These are phyloP conservation scores for Leptodactylus fallax DNA, from an alignment of 2,797 vertebrate genomes.

Conservation along the genomic window DNA sequence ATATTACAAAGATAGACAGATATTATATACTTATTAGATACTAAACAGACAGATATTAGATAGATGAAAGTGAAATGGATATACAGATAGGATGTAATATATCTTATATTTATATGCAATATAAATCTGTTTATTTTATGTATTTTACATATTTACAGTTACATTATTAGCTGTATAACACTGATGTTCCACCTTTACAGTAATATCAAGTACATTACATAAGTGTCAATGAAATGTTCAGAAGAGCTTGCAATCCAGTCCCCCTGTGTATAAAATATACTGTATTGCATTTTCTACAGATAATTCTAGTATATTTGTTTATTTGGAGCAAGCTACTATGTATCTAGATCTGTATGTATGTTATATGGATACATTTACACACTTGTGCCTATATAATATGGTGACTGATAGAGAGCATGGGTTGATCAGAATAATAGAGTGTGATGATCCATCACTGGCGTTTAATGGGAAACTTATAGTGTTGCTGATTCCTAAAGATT, in stretches of 20 bases:
- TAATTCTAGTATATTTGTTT: background rate
- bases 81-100: background rate
- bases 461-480: background rate
- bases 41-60: background rate
- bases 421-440: background rate
- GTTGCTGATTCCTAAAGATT: background rate
- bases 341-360: too few species aligned
- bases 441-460: background rate
- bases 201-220: background rate
- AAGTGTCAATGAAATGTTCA: background rate
- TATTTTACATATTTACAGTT: background rate
- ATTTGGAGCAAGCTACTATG: background rate
- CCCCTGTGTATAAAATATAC: background rate
- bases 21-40: too few species aligned
- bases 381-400: background rate
- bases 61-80: background rate
- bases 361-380: background rate
- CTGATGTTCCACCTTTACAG: background rate
- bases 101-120: background rate
- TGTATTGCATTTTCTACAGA: background rate
- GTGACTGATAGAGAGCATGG: background rate
- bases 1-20: background rate
- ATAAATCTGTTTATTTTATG: background rate
- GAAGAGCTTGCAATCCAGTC: background rate
- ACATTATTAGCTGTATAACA: background rate